Percentiles rank a stretch among this genome's conserved stretches.
phyloP scores from a whole-genome alignment of 2,113 vertebrate species.

The Mustelus asterias region DNA sequence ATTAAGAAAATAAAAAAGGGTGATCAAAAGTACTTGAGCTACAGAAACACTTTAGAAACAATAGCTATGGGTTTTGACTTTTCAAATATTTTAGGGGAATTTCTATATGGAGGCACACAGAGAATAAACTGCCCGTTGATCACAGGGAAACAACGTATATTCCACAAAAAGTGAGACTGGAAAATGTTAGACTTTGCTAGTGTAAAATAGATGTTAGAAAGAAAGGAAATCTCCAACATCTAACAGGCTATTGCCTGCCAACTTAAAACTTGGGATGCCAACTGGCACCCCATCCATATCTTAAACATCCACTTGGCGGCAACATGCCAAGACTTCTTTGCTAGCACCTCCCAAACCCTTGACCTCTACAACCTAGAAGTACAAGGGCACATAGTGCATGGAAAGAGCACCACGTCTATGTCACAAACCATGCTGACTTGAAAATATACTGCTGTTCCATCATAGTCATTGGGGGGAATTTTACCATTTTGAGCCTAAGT shows the following conservation, averaged over 20 bases:
- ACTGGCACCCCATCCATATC: too few species aligned
- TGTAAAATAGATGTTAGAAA: neutral
- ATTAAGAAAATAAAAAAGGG: neutral
- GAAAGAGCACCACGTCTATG: neutral
- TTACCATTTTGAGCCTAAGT: too few species aligned
- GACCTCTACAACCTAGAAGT: neutral
- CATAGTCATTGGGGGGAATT: too few species aligned
- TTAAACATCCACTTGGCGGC: neutral
- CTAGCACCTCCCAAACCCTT: neutral
- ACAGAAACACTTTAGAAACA: neutral
- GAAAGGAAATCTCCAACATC: neutral
- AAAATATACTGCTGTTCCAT: too few species aligned
- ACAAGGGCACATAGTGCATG: neutral
- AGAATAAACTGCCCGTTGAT: neutral
- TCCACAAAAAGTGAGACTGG: neutral
- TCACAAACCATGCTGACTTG: neutral
- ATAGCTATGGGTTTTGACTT: neutral
- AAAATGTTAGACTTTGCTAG: neutral
- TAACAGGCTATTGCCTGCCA: neutral
- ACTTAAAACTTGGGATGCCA: too few species aligned
- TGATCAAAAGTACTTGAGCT: neutral
- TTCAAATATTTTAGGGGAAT: neutral
- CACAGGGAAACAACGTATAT: neutral
- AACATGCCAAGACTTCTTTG: neutral
- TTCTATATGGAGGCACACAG: neutral